Evolutionary conservation across 2,113 vertebrate genomes (phyloP).

Genomic region (Lota lota): DNA sequence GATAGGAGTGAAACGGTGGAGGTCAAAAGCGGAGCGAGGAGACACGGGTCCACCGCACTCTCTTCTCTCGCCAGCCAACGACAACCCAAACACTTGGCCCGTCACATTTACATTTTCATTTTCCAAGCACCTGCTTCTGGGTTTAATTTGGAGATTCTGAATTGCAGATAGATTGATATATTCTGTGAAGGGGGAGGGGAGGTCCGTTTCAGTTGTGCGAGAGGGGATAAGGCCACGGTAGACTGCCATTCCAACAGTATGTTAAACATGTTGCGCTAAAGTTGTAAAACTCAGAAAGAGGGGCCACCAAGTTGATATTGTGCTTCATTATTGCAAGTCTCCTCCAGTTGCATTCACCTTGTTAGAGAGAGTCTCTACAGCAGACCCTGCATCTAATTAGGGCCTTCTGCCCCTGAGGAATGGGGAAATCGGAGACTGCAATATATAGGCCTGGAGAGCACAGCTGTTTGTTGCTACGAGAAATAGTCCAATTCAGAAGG

Average conservation of each 20-base stretch:
- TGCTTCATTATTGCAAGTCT: conserved; percentile 62
- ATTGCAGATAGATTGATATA: conserved; percentile 64
- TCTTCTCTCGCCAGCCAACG: conserved; percentile 28
- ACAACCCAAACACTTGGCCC: conserved; percentile 38
- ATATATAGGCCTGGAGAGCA: conserved; percentile 27
- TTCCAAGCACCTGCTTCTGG: conserved; percentile 59
- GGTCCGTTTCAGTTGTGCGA: conserved; percentile 54
- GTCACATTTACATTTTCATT: conserved; percentile 72
- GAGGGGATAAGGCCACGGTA: conserved; percentile 55
- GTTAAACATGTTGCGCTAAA: conserved; percentile 61
- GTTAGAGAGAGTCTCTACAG: conserved; percentile 68
- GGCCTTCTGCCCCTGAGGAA: conserved; percentile 60
- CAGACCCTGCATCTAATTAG: conserved; percentile 75
- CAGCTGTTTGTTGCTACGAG: conserved; percentile 65
- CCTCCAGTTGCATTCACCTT: conserved; percentile 68
- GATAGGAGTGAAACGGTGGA: conserved; percentile 54
- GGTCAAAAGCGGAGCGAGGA: conserved; percentile 60
- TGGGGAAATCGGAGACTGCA: conserved; percentile 49
- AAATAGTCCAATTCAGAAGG: conserved; percentile 50
- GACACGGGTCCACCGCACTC: conserved; percentile 47
- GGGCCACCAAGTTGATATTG: conserved; percentile 60
- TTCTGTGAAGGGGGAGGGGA: conserved; percentile 45
- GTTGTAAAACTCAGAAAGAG: conserved; percentile 53
- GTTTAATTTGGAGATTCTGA: conserved; percentile 74
- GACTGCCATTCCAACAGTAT: conserved; percentile 53